These are phyloP conservation scores for Lamprologus sp. DNA, from an alignment of 2,113 vertebrate species.

Conservation along the genomic window DNA sequence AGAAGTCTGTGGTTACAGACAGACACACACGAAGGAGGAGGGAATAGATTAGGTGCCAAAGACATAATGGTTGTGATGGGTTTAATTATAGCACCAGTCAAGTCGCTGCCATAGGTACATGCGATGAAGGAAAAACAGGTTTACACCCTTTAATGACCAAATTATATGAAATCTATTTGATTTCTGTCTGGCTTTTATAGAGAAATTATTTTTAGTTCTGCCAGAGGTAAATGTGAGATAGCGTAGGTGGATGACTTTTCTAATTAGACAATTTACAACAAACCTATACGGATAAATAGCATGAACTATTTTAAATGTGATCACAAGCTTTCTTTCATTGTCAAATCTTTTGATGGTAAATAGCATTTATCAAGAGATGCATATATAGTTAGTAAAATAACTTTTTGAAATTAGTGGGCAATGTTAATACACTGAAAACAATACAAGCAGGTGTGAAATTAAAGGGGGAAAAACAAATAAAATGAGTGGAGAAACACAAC, in stretches of 20 bases:
- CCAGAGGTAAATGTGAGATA: background rate
- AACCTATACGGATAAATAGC: background rate
- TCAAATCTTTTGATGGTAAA: background rate
- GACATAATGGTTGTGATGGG: constrained; percentile 52
- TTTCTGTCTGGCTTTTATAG: background rate
- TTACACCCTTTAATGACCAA: background rate
- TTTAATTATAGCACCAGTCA: constrained; percentile 56
- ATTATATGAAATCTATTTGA: background rate
- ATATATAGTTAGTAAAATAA: background rate
- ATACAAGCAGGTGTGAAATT: background rate
- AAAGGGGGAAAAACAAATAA: background rate
- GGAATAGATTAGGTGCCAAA: constrained; percentile 58
- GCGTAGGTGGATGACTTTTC: background rate
- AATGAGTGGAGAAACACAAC: background rate
- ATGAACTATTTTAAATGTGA: background rate
- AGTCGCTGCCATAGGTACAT: constrained; percentile 44
- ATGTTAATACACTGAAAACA: background rate
- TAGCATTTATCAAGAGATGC: background rate
- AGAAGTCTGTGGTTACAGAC: constrained; percentile 55
- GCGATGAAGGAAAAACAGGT: constrained; percentile 21
- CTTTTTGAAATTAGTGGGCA: background rate
- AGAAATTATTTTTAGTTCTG: background rate
- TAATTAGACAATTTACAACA: background rate
- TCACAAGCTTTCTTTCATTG: background rate
- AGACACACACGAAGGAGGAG: constrained; percentile 30